phyloP scores from a whole-genome alignment of 2,113 vertebrate species.

The Sander lucioperca region DNA sequence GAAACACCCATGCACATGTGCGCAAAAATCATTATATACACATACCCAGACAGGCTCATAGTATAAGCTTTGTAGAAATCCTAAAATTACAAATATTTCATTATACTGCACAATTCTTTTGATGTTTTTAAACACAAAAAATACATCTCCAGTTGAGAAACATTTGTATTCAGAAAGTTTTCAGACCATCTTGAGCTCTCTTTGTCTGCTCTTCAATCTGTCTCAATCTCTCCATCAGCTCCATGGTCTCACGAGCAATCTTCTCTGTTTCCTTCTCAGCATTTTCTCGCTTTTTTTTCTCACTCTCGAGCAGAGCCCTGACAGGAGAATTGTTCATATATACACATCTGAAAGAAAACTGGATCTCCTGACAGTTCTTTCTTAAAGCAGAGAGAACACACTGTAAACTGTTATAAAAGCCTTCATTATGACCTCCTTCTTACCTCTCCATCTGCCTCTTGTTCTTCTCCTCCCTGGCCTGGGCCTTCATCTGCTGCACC shows the following conservation, averaged over 20 bases:
- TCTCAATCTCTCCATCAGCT: conserved; percentile 93
- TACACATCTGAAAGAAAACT: conserved; percentile 67
- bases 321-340: conserved; percentile 78
- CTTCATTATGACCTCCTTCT: conserved; percentile 36
- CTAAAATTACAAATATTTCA: conserved; percentile 31
- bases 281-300: conserved; percentile 97
- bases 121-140: conserved; percentile 42
- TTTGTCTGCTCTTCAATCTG: conserved; percentile 98
- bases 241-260: conserved; percentile 96
- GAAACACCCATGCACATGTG: conserved; percentile 33
- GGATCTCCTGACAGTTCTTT: conserved; percentile 65
- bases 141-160: conserved; percentile 39
- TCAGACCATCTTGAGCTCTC: conserved; percentile 94
- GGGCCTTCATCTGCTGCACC: conserved; percentile 99
- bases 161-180: conserved; percentile 66
- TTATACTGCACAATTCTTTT: conserved; percentile 9
- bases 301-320: conserved; percentile 95
- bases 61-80: conserved; percentile 2
- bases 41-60: conserved; percentile 5
- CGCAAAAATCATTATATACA: background rate
- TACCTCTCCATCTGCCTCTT: conserved; percentile 96
- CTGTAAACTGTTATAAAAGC: conserved; percentile 57
- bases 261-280: conserved; percentile 98
- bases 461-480: conserved; percentile 96
- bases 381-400: conserved; percentile 71